phyloP scores from a whole-genome alignment of 2,113 vertebrate species.

The Beaufortia kweichowensis region DNA sequence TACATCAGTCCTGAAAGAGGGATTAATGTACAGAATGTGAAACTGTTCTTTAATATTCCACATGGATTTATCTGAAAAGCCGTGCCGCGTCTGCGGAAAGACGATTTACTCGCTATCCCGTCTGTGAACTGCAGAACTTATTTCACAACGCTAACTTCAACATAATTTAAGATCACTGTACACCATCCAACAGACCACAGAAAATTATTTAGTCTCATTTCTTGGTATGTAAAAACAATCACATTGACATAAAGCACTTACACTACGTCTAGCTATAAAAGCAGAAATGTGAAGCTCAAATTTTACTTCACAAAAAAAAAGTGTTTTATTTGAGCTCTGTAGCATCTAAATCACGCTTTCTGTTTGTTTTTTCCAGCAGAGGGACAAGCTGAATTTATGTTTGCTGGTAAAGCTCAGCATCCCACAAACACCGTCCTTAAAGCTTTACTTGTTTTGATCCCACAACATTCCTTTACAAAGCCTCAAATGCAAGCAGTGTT shows the following conservation, averaged over 20 bases:
- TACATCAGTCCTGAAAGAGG: constrained; percentile 48
- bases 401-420: background rate
- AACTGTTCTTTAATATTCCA: constrained; percentile 41
- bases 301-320: background rate
- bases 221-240: constrained; percentile 1
- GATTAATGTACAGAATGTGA: constrained; percentile 50
- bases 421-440: background rate
- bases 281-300: too few species aligned
- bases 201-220: constrained; percentile 6
- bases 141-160: too few species aligned
- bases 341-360: background rate
- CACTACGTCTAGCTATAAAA: background rate
- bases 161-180: background rate
- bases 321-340: background rate
- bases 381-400: background rate
- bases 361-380: background rate
- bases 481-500: background rate
- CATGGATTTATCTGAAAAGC: constrained; percentile 31
- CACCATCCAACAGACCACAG: background rate
- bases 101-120: constrained; percentile 38
- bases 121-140: background rate
- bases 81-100: constrained; percentile 19
- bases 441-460: background rate
- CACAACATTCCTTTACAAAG: background rate
- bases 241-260: background rate